These are phyloP conservation scores for Clarias platycephalus DNA, from an alignment of 2,797 vertebrate species.

Conservation along the genomic window DNA sequence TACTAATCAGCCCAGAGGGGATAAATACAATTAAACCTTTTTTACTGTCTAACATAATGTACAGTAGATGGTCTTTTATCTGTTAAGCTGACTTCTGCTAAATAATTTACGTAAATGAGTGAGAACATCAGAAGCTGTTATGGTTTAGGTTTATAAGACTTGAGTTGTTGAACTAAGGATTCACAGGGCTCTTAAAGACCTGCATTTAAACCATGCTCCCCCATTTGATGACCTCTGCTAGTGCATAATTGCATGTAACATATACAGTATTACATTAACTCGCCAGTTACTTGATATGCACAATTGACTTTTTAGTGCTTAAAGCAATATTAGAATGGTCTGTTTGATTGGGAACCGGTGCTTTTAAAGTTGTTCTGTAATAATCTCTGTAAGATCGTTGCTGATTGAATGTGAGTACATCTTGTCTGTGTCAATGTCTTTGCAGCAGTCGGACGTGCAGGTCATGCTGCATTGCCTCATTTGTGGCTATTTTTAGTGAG, in stretches of 20 bases:
- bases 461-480: slow-evolving; percentile 50
- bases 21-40: neutral
- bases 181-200: neutral
- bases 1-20: neutral
- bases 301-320: neutral
- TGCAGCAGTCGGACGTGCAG: slow-evolving; percentile 44
- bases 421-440: slow-evolving; percentile 41
- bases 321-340: neutral
- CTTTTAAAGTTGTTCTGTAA: slow-evolving; percentile 28
- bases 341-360: slow-evolving; percentile 30
- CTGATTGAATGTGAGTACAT: slow-evolving; percentile 17
- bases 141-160: neutral
- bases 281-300: neutral
- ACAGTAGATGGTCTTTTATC: neutral
- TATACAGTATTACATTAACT: neutral
- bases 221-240: neutral
- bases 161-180: neutral
- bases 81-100: neutral
- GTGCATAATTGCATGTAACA: too few species aligned
- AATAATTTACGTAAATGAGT: neutral
- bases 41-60: neutral
- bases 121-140: neutral
- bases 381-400: slow-evolving; percentile 35
- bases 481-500: slow-evolving; percentile 56
- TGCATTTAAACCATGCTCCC: too few species aligned